These are phyloP conservation scores for Nothobranchius furzeri DNA, from an alignment of 2,113 vertebrate genomes.

Conservation along the genomic window DNA sequence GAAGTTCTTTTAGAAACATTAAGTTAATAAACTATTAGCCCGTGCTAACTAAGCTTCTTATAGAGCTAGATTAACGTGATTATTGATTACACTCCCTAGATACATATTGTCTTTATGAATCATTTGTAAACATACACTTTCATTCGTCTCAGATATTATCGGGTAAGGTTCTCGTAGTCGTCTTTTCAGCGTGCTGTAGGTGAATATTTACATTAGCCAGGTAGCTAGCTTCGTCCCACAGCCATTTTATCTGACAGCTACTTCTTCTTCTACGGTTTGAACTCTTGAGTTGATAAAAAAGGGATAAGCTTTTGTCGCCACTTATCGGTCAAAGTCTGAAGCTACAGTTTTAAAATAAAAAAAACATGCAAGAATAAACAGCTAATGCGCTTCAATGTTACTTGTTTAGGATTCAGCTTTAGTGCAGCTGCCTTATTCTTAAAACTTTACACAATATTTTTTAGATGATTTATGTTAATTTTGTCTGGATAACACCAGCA, in stretches of 20 bases:
- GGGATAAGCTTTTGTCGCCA: not conserved
- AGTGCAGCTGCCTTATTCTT: too few relatives aligned
- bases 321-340: conserved; percentile 1
- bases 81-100: not conserved
- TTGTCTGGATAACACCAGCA: too few relatives aligned
- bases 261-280: conserved; percentile 40
- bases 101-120: not conserved
- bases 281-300: not conserved
- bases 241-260: conserved; percentile 56
- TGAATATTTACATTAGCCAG: conserved; percentile 50
- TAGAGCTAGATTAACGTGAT: not conserved
- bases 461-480: too few relatives aligned
- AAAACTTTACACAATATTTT: too few relatives aligned
- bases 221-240: conserved; percentile 31
- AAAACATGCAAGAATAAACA: not conserved
- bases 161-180: conserved; percentile 21
- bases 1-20: not conserved
- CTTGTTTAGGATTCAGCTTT: too few relatives aligned
- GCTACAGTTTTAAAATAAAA: not conserved
- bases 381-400: too few relatives aligned
- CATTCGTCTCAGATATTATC: conserved; percentile 24
- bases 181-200: conserved; percentile 23
- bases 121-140: conserved; percentile 35
- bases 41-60: conserved; percentile 31
- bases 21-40: not conserved